Conservation (phyloP, 2,797 vertebrate genomes). For the Ceyx erithaca region DNA sequence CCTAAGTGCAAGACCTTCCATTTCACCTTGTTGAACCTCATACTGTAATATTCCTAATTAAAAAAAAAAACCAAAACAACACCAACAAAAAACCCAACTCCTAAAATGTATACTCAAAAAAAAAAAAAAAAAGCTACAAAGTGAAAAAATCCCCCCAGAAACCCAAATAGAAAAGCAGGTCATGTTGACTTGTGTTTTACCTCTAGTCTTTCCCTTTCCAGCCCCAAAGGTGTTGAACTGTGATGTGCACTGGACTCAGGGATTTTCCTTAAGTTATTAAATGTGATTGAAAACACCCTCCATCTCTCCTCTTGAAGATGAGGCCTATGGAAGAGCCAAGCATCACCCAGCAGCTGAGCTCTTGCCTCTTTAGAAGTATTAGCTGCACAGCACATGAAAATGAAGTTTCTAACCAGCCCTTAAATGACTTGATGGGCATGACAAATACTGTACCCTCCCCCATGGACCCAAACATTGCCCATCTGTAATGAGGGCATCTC, state of each 20-base stretch:
- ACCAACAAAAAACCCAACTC: not conserved
- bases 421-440: not conserved
- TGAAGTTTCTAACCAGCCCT: not conserved
- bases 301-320: not conserved
- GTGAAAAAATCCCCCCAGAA: not conserved
- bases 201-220: not conserved
- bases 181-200: not conserved
- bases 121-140: not conserved
- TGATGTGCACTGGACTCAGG: not conserved
- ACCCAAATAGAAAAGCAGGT: not conserved
- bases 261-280: not conserved
- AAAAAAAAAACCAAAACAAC: too few species aligned
- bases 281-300: not conserved
- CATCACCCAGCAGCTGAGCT: accelerated
- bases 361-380: not conserved
- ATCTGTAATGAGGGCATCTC: not conserved
- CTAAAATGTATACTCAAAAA: not conserved
- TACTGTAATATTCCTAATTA: too few species aligned
- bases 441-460: not conserved
- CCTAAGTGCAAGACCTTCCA: too few species aligned
- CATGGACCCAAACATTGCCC: not conserved
- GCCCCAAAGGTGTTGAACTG: not conserved
- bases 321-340: not conserved
- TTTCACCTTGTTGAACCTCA: too few species aligned
- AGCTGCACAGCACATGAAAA: not conserved